These are phyloP conservation scores for Sylvia borin DNA, from an alignment of 2,797 vertebrate genomes.

Conservation along the genomic window DNA sequence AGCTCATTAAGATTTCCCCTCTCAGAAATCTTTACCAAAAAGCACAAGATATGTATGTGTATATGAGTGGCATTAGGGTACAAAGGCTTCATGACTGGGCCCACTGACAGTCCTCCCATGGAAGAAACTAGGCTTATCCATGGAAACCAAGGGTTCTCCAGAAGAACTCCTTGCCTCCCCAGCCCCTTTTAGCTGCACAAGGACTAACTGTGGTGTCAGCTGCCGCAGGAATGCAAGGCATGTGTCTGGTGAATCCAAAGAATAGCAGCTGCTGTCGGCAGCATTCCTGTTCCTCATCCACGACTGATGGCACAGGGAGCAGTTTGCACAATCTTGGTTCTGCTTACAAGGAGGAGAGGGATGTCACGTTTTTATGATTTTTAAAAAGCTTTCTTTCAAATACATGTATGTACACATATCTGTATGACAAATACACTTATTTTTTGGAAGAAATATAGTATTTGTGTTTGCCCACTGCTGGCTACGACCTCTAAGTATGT, in stretches of 20 bases:
- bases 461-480: not conserved
- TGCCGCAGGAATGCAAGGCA: conserved; percentile 32
- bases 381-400: not conserved
- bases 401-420: accelerated
- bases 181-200: conserved; percentile 15
- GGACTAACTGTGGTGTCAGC: conserved; percentile 46
- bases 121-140: not conserved
- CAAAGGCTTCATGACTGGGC: not conserved
- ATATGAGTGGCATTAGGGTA: not conserved
- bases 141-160: conserved; percentile 29
- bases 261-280: conserved; percentile 48
- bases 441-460: not conserved
- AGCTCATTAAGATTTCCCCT: not conserved
- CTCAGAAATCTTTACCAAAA: not conserved
- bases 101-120: not conserved
- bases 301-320: not conserved
- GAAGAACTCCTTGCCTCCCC: not conserved
- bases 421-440: not conserved
- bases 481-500: not conserved
- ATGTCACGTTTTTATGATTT: not conserved
- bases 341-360: not conserved
- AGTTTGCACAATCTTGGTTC: conserved; percentile 15
- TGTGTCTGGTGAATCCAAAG: conserved; percentile 43
- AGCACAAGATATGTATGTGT: not conserved
- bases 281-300: conserved; percentile 9